Evolutionary conservation across 1,140 invertebrate species (phyloP).

Genomic region (Euschistus heros): DNA sequence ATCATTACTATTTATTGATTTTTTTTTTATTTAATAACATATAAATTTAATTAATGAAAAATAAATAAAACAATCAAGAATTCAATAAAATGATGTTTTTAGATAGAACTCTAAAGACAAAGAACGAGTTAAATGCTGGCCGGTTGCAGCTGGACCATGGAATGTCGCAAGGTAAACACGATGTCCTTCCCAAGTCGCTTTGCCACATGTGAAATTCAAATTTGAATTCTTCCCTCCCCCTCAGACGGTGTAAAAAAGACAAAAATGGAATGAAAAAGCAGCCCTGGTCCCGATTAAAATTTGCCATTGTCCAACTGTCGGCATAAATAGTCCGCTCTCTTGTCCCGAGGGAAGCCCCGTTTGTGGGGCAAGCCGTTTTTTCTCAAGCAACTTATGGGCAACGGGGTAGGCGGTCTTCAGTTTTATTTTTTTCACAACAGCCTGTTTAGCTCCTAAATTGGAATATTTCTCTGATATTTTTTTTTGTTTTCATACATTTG

Average conservation of each 20-base stretch:
- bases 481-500: too few relatives aligned
- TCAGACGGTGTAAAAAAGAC: background rate
- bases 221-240: background rate
- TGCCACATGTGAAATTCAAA: constrained; percentile 14
- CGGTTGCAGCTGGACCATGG: background rate
- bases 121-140: too few relatives aligned
- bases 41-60: too few relatives aligned
- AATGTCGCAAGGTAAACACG: background rate
- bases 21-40: too few relatives aligned
- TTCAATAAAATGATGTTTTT: too few relatives aligned
- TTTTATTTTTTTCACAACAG: too few relatives aligned
- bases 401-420: background rate
- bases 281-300: constrained; percentile 7
- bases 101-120: too few relatives aligned
- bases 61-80: too few relatives aligned
- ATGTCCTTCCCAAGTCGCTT: background rate
- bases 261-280: background rate
- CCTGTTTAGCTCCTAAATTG: too few relatives aligned
- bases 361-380: background rate
- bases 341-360: too few relatives aligned
- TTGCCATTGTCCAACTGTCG: constrained; percentile 15
- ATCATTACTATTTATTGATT: too few relatives aligned
- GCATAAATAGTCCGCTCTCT: background rate
- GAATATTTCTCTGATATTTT: too few relatives aligned
- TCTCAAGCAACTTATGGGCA: background rate